Evolutionary conservation across 2,113 vertebrate species (phyloP).

Genomic region (human): DNA sequence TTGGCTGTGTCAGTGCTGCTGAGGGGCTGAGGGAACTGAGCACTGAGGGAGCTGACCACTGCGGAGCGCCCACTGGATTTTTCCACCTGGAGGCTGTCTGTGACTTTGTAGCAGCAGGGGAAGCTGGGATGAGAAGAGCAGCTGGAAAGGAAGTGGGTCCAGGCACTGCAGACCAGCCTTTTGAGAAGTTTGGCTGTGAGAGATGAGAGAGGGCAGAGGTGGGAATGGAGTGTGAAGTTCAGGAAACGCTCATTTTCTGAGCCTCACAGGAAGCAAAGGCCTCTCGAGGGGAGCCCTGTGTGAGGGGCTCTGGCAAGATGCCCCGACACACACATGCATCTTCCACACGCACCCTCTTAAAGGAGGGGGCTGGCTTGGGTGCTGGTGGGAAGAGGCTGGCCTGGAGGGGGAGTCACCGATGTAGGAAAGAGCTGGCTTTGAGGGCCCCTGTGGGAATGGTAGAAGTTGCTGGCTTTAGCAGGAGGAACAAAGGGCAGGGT

Average conservation of each 20-base stretch:
- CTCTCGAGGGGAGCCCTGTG: too few species aligned
- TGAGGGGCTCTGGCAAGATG: too few species aligned
- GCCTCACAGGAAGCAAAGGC: too few species aligned
- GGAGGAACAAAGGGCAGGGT: background rate
- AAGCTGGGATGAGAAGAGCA: background rate
- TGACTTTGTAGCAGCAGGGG: background rate
- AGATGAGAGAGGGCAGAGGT: background rate
- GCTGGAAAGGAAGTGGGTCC: background rate
- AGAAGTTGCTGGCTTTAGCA: background rate
- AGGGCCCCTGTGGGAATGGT: background rate
- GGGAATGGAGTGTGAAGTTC: background rate
- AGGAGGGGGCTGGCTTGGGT: background rate
- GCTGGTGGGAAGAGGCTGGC: background rate
- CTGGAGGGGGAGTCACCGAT: background rate
- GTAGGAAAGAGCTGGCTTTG: fast-evolving
- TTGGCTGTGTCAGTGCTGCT: background rate
- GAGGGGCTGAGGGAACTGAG: background rate
- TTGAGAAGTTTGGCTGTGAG: background rate
- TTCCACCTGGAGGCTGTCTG: background rate
- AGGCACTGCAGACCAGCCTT: too few species aligned
- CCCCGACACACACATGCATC: too few species aligned
- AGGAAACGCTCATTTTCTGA: background rate
- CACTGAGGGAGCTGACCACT: background rate
- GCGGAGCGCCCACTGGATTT: background rate
- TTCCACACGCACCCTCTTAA: too few species aligned